Evolutionary conservation across 2,797 vertebrate genomes (phyloP).

Genomic region (Carapus acus): DNA sequence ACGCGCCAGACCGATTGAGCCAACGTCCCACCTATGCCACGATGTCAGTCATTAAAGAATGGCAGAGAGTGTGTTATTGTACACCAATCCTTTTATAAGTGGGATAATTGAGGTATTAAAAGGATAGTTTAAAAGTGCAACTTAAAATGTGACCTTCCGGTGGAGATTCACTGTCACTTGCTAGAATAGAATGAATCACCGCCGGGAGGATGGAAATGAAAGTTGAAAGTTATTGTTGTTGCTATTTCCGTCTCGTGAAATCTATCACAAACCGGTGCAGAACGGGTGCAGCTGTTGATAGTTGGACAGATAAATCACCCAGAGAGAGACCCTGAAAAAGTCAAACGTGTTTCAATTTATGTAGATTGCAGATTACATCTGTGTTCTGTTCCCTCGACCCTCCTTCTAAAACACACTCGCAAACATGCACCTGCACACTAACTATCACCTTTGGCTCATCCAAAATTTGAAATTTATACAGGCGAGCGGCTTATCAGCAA

Average conservation of each 20-base stretch:
- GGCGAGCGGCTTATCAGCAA: slow-evolving; percentile 2
- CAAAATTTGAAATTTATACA: background rate
- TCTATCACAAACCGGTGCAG: background rate
- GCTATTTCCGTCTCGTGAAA: too few relatives aligned
- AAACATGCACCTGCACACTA: background rate
- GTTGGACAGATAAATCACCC: too few relatives aligned
- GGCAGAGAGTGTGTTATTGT: too few relatives aligned
- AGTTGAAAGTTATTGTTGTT: too few relatives aligned
- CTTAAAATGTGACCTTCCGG: too few relatives aligned
- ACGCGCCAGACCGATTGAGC: slow-evolving; percentile 41
- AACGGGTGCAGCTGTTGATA: background rate
- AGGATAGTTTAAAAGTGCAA: too few relatives aligned
- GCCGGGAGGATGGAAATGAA: background rate
- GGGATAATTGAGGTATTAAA: too few relatives aligned
- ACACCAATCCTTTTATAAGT: too few relatives aligned
- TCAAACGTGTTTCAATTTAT: background rate
- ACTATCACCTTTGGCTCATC: background rate
- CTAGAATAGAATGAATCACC: background rate
- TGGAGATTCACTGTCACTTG: too few relatives aligned
- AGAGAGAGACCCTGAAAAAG: slow-evolving; percentile 12
- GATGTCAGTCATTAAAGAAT: too few relatives aligned
- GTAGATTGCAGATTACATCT: background rate
- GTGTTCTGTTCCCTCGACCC: background rate
- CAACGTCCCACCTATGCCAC: slow-evolving; percentile 37
- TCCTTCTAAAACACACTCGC: background rate